Base-by-base conservation (phyloP, 2,888 invertebrate species). In the Drosophila melanosoma region DNA sequence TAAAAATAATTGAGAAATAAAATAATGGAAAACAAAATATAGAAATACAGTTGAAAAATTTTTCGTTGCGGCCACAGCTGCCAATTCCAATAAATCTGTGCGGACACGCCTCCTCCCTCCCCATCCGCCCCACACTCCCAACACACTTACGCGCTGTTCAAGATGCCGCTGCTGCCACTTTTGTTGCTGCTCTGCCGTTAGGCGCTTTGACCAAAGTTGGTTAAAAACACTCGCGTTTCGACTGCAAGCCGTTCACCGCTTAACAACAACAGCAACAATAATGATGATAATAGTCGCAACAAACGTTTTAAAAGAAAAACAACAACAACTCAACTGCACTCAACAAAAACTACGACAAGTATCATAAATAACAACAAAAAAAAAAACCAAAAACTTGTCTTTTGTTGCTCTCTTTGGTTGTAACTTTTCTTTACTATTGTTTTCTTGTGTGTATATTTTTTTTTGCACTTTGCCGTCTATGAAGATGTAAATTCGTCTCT, bases 1-100 rank as follows among this genome's bases (percentile, higher is more conserved):
- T 81, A 90, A 89, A 90, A 89, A 87, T 87, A 90, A 88, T 83
- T 87, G 79, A 73, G 36, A 26, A 26, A n/a, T 33, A 70, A 36
- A 45, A 20, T 36, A 36, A 15, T 12, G 12, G 20, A 23, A 42
- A 69, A 42, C n/a, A 20, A 42, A 20, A 42, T 20, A 51, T 51
- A n/a, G 51, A 29, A 29, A 29, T 29, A 51, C 10, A 51, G 51
- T 29, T 29, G 38, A 29, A 32, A 10, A 58, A 51, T 49, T 33
- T 20, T 36, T 12, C 32, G 57, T 10, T 29, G 15, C n/a, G 40
- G 52, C 52, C 63, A 64, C 64, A 76, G 76, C 79, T 64, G 79
- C 61, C 49, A 49, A 56, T 63, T 68, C 70, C 68, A 57, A 56
- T 57, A 49, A 57, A 57, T 69, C 49, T 42, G 23, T 38, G 49